phyloP scores from a whole-genome alignment of 2,888 invertebrate species.

The Ferdinandea cuprea region DNA sequence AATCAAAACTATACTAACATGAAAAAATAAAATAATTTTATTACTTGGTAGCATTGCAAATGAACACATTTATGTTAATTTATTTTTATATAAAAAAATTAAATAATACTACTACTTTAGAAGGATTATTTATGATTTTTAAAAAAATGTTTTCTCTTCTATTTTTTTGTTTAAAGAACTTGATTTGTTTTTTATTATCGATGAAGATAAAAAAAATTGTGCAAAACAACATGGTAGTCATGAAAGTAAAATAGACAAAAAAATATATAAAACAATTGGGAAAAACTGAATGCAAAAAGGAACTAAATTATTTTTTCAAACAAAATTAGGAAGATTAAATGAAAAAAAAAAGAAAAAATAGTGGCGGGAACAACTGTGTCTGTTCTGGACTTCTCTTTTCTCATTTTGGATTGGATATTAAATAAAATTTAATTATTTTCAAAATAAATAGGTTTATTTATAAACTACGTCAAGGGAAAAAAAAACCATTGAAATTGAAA shows the following conservation, averaged over 20 bases:
- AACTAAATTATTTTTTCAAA: slow-evolving; percentile 53
- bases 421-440: slow-evolving; percentile 2
- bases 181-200: slow-evolving; percentile 48
- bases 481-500: slow-evolving; percentile 41
- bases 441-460: slow-evolving; percentile 31
- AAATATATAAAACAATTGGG: slow-evolving; percentile 47
- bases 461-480: slow-evolving; percentile 30
- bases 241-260: slow-evolving; percentile 58
- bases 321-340: slow-evolving; percentile 34
- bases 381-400: slow-evolving; percentile 33
- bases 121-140: slow-evolving; percentile 53
- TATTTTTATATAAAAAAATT: slow-evolving; percentile 24
- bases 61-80: slow-evolving; percentile 71
- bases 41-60: slow-evolving; percentile 71
- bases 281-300: slow-evolving; percentile 61
- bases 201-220: slow-evolving; percentile 64
- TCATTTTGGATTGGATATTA: slow-evolving; percentile 31
- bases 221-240: slow-evolving; percentile 75
- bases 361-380: slow-evolving; percentile 26
- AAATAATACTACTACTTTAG: slow-evolving; percentile 52
- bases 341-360: slow-evolving; percentile 15
- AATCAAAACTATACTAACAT: slow-evolving; percentile 72
- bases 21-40: slow-evolving; percentile 45
- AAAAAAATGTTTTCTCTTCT: slow-evolving; percentile 44
- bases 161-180: too few relatives aligned